These are phyloP conservation scores for Camelus dromedarius DNA, from an alignment of 2,113 vertebrate genomes.

Conservation along the genomic window DNA sequence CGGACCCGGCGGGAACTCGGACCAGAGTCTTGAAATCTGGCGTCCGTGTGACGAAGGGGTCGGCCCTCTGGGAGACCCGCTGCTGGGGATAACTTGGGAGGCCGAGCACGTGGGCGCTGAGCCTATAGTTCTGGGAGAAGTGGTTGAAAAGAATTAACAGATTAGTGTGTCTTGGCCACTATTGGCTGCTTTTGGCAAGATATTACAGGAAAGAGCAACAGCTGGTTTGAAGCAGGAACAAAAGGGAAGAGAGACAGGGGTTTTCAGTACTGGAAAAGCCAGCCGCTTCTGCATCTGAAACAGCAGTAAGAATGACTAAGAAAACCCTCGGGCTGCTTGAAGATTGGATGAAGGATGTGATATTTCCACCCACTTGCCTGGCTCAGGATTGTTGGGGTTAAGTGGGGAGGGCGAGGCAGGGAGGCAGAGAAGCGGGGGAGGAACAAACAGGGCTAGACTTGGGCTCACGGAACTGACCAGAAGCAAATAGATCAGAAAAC, in stretches of 20 bases:
- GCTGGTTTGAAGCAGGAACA: background rate
- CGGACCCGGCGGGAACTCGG: background rate
- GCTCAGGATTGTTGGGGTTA: too few relatives aligned
- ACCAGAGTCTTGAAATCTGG: background rate
- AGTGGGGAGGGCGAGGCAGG: background rate
- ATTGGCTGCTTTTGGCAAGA: background rate
- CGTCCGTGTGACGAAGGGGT: fast-evolving
- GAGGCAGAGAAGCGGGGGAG: background rate
- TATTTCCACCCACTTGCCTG: too few relatives aligned
- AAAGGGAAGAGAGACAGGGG: background rate
- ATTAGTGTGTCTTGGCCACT: background rate
- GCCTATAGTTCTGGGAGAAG: background rate
- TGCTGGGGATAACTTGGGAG: background rate
- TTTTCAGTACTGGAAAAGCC: background rate
- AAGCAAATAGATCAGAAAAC: background rate
- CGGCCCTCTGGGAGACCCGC: background rate
- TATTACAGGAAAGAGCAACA: background rate
- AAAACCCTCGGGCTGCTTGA: background rate
- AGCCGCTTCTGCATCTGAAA: background rate
- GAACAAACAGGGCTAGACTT: fast-evolving
- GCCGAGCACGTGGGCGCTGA: background rate
- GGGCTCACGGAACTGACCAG: background rate
- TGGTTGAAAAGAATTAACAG: background rate
- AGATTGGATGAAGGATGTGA: background rate
- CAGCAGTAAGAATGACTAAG: background rate